Evolutionary conservation across 2,797 vertebrate genomes (phyloP), one percentile per base, ranked within the genome.

Genomic region (Natrix natrix): DNA sequence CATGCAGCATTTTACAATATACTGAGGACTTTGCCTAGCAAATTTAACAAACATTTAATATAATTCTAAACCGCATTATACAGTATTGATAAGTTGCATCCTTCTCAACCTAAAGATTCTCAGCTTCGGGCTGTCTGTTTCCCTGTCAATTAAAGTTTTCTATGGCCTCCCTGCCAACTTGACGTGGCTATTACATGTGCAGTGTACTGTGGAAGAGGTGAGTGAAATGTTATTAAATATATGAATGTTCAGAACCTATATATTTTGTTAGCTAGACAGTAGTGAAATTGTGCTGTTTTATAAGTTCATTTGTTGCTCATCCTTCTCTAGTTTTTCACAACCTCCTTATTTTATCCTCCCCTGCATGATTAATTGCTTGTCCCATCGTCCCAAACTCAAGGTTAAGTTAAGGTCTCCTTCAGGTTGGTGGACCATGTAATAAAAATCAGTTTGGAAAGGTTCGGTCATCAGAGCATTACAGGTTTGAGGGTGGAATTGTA

Each of bases 191-290:
- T 96, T 95, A 59, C 92, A 14, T 96, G 57, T 93, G 93, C 87
- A 95, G 95, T 94, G 89, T 95, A 93, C 93, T 90, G 63, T 17
- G 96, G 61, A 95, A 91, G 20, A 92, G 90, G 83, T 92, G 74
- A 96, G 32, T 91, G 13, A 54, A 94, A 28, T 87, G 43, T 93
- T 96, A 92, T 94, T 95, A 97, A 94, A 93, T 94, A 96, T 54
- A 93, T 94, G 74, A 88, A 92, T 95, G 13, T 90, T 55, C 56
- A 94, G 69, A 66, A 92, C 43, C 26, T 93, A 74, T 74, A 60
- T 91, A 94, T 94, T 95, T 94, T 95, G n/a, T 91, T 95, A 86
- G 60, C 52, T 92, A 88, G 89, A 90, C 88, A 93, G n/a, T 93
- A 43, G 90, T 61, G 63, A 96, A 94, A 94, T 32, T 87, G 89